A percentile compares a stretch with the other conserved stretches of the same genome.
Evolutionary conservation across 2,113 vertebrate species (phyloP).

Genomic region (Mesoclemmys tuberculata): DNA sequence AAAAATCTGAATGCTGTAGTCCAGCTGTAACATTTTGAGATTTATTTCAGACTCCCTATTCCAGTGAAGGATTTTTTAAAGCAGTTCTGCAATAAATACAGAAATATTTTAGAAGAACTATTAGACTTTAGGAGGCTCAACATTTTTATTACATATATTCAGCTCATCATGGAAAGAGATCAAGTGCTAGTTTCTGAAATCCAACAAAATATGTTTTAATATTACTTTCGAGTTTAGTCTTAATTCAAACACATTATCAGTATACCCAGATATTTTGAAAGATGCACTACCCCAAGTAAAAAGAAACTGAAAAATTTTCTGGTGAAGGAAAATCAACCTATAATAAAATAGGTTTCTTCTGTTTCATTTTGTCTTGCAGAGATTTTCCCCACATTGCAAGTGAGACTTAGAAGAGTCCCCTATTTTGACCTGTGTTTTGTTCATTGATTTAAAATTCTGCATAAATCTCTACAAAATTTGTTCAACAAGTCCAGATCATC

Average conservation of each 20-base stretch:
- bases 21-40: conserved; percentile 42
- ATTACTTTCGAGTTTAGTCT: conserved; percentile 52
- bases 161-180: conserved; percentile 49
- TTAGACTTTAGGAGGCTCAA: conserved; percentile 60
- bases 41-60: conserved; percentile 65
- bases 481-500: background rate
- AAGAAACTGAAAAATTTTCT: fast-evolving
- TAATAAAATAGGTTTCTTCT: background rate
- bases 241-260: conserved; percentile 50
- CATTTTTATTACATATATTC: conserved; percentile 72
- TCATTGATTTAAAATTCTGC: background rate
- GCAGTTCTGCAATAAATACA: conserved; percentile 66
- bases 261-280: conserved; percentile 30
- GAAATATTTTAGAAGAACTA: conserved; percentile 64
- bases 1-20: background rate
- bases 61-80: conserved; percentile 61
- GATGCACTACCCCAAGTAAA: background rate
- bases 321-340: background rate
- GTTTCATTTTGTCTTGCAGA: background rate
- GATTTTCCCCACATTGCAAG: background rate
- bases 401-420: background rate
- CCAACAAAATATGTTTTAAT: conserved; percentile 55
- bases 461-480: background rate
- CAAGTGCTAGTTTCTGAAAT: conserved; percentile 60
- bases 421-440: background rate